Evolutionary conservation across 2,113 vertebrate species (phyloP), one percentile per base, ranked within the genome.

Genomic region (Bombycilla garrulus): DNA sequence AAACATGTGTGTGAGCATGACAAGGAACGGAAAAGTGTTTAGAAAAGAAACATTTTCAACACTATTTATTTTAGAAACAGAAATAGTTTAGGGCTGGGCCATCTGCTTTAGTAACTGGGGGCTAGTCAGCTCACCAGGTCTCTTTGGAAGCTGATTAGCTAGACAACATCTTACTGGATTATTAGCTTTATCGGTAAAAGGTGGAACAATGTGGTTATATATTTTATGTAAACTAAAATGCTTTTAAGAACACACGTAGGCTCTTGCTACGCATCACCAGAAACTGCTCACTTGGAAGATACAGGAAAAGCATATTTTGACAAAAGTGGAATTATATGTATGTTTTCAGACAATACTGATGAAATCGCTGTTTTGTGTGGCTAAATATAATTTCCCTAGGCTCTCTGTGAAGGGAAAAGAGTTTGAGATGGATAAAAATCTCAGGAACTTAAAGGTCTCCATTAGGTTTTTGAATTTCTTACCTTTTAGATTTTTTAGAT

Each of bases 1-100:
- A 99, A 85, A 98, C 98, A 0, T 98, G 97, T 24, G 98, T 99
- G 93, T 99, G 97, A 99, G 73, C 60, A 29, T 50, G 79, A 86
- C 14, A 31, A 81, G 21, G 56, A 78, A 80, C 82, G 58, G 9
- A 40, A 60, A 71, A 71, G 35, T 10, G 3, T 87, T 83, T 70
- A 94, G 90, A 71, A 92, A 94, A 77, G 25, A 40, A 90, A 96
- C 36, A 82, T 93, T 73, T 90, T 94, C 90, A 92, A 86, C 10
- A 85, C 57, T 97, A 96, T 98, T 98, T 98, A 97, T 98, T 98
- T 97, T 97, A 98, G 95, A 92, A 95, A 92, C 95, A 95, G 94
- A 96, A 93, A 95, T 93, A 96, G 97, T 79, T 96, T 91, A 95
- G 95, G 94, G 93, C 69, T 93, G 96, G 95, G 96, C 92, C 81